Evolutionary conservation across 2,888 invertebrate species (phyloP).

Genomic region (Tortrix viridana): DNA sequence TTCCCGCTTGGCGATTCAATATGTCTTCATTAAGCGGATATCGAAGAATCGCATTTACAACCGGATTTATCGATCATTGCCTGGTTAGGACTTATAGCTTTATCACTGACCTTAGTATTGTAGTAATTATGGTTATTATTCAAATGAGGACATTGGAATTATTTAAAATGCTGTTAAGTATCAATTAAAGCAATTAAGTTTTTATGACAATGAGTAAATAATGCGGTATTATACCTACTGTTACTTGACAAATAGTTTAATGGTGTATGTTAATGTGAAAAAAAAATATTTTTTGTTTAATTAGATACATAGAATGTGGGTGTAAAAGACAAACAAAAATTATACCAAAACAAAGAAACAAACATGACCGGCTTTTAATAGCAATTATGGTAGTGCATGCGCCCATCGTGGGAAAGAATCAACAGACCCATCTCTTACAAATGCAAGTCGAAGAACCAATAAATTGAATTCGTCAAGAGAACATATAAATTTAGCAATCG

Average conservation of each 20-base stretch:
- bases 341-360: conserved; percentile 43
- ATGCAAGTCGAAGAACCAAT: conserved; percentile 52
- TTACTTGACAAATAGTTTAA: too few relatives aligned
- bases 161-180: background rate
- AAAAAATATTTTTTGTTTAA: too few relatives aligned
- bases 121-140: conserved; percentile 41
- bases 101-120: conserved; percentile 59
- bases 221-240: background rate
- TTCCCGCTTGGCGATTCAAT: conserved; percentile 80
- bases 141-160: conserved; percentile 7
- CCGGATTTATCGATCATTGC: conserved; percentile 77
- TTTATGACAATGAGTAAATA: background rate
- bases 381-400: conserved; percentile 48
- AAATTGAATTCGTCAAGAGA: conserved; percentile 74
- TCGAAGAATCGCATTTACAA: conserved; percentile 76
- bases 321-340: conserved; percentile 13
- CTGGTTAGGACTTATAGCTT: conserved; percentile 70
- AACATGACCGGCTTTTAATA: conserved; percentile 48
- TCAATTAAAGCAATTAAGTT: background rate
- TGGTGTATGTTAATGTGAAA: too few relatives aligned
- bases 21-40: conserved; percentile 83
- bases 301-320: too few relatives aligned
- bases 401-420: conserved; percentile 64
- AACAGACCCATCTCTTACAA: conserved; percentile 51
- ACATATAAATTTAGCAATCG: conserved; percentile 72